Evolutionary conservation across 2,797 vertebrate genomes (phyloP).

Genomic region (Heliangelus exortis): DNA sequence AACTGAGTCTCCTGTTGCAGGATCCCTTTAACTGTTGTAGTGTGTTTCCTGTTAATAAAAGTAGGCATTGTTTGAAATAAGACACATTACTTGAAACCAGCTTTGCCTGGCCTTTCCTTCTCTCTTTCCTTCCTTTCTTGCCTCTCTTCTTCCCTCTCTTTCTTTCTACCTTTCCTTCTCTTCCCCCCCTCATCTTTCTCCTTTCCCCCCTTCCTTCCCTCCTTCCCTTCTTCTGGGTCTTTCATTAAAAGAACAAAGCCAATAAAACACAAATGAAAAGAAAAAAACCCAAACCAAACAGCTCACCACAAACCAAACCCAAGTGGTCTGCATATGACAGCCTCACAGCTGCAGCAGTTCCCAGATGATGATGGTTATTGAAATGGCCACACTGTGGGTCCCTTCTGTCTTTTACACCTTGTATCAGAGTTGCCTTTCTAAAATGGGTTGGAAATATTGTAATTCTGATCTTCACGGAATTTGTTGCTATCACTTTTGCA

Average conservation of each 20-base stretch:
- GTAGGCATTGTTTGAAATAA: slow-evolving; percentile 2
- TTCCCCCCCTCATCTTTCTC: background rate
- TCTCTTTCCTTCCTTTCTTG: background rate
- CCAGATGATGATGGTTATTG: background rate
- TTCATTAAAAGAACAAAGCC: background rate
- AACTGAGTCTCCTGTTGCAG: background rate
- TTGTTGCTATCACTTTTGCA: background rate
- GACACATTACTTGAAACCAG: background rate
- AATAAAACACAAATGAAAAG: background rate
- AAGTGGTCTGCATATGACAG: background rate
- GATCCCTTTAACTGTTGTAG: background rate
- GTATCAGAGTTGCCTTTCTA: background rate
- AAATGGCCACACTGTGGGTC: background rate
- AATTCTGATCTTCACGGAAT: background rate
- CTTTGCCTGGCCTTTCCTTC: background rate
- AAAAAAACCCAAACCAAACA: too few species aligned
- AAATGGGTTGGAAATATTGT: background rate
- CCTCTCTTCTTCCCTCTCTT: background rate
- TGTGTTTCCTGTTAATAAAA: slow-evolving; percentile 31
- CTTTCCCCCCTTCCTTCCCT: background rate
- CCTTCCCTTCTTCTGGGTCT: background rate
- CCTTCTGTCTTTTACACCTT: background rate
- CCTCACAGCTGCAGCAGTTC: background rate
- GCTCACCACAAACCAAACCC: background rate
- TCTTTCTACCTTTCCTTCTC: background rate